phyloP scores from a whole-genome alignment of 2,888 invertebrate genomes.

The Hirudinaria manillensis region DNA sequence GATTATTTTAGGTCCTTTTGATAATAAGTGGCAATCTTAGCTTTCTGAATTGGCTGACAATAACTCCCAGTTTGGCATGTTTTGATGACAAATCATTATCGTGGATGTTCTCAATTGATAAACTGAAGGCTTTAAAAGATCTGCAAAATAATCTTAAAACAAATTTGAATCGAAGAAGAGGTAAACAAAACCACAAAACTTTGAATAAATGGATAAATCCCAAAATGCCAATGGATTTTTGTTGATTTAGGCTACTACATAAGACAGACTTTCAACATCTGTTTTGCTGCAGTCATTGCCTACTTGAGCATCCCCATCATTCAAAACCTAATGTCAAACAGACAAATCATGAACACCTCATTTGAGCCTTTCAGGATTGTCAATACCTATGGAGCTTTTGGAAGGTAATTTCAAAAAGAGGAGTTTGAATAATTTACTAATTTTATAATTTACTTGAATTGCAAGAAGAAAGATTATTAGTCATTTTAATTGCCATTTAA shows the following conservation, averaged over 20 bases:
- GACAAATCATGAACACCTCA: constrained; percentile 55
- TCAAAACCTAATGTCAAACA: constrained; percentile 52
- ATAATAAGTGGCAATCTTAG: constrained; percentile 56
- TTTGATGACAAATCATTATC: constrained; percentile 52
- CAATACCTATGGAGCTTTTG: constrained; percentile 57
- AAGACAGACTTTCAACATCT: constrained; percentile 45
- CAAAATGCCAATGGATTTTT: not conserved
- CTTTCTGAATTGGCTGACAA: constrained; percentile 56
- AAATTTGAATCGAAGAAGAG: not conserved
- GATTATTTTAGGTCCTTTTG: constrained; percentile 48
- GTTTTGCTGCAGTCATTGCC: constrained; percentile 45
- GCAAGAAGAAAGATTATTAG: too few species aligned
- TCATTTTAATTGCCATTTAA: not conserved
- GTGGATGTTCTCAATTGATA: constrained; percentile 44
- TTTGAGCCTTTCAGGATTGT: constrained; percentile 55
- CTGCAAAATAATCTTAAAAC: not conserved
- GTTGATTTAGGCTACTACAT: constrained; percentile 43
- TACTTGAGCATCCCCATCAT: constrained; percentile 56
- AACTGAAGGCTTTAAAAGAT: not conserved
- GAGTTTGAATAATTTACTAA: too few species aligned
- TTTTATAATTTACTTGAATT: constrained; percentile 14
- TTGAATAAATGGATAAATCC: too few species aligned
- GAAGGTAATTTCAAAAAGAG: constrained; percentile 46
- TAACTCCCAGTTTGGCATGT: constrained; percentile 53
- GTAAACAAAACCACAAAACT: not conserved